phyloP scores from a whole-genome alignment of 2,888 invertebrate genomes.

The Rhagonycha fulva region DNA sequence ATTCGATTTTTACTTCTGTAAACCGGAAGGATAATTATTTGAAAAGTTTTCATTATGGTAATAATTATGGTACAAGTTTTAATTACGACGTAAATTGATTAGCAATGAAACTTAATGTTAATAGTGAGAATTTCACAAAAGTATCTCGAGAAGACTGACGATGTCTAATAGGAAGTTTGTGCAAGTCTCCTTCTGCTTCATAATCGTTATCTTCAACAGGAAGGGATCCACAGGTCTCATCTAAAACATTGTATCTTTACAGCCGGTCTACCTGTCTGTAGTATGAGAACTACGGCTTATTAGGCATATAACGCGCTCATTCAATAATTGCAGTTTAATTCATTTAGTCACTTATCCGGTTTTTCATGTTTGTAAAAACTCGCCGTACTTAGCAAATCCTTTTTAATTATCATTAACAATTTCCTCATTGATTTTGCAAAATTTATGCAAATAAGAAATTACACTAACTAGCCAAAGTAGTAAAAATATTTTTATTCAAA shows the following conservation, averaged over 20 bases:
- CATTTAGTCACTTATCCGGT: constrained; percentile 6
- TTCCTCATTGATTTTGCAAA: constrained; percentile 4
- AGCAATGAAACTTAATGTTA: background rate
- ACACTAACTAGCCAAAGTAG: background rate
- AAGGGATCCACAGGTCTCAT: constrained; percentile 6
- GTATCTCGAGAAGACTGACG: background rate
- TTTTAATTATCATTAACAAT: background rate
- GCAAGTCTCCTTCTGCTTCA: background rate
- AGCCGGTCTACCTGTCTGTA: constrained; percentile 15
- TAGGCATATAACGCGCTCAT: constrained; percentile 3
- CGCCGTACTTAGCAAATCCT: background rate
- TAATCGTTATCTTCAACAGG: background rate
- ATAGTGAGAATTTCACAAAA: background rate
- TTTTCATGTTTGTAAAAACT: constrained; percentile 11
- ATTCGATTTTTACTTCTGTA: background rate
- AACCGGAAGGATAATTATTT: background rate
- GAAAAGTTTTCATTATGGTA: background rate
- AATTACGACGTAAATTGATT: background rate
- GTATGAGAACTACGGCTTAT: constrained; percentile 9
- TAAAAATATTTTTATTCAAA: background rate
- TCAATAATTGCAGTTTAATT: constrained; percentile 4
- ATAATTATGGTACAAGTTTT: background rate
- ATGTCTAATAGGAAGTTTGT: background rate
- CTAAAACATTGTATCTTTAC: background rate
- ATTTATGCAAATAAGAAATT: background rate